Conservation (phyloP, 2,797 vertebrate genomes). For the Enteromius viviparus region DNA sequence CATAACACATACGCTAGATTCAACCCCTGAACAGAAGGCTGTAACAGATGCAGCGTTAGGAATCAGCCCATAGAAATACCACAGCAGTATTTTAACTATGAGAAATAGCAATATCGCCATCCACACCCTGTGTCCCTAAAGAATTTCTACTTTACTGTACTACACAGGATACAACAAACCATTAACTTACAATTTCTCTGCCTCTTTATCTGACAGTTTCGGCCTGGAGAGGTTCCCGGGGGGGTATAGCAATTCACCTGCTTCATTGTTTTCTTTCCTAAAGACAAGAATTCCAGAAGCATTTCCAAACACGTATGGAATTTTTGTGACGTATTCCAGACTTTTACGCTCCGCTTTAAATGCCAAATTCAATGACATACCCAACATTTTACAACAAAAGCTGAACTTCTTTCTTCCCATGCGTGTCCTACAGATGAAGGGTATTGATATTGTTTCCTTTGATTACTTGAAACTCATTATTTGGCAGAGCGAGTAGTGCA, state of each 20-base stretch:
- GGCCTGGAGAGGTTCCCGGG: not conserved
- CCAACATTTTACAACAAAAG: not conserved
- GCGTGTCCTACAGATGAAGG: conserved; percentile 1
- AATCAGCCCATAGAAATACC: conserved; percentile 29
- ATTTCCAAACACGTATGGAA: conserved; percentile 1
- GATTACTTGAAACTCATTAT: conserved; percentile 7
- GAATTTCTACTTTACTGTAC: conserved; percentile 17
- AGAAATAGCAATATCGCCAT: conserved; percentile 27
- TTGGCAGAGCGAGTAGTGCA: conserved; percentile 11
- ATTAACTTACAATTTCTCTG: not conserved
- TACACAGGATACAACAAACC: conserved; percentile 9
- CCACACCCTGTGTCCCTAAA: conserved; percentile 25
- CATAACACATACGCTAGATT: conserved; percentile 36
- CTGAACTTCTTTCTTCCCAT: not conserved
- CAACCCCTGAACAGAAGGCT: conserved; percentile 39
- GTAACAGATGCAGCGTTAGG: conserved; percentile 24
- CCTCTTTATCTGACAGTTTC: conserved; percentile 3
- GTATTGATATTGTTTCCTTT: conserved; percentile 29
- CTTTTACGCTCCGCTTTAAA: not conserved
- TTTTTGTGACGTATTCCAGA: not conserved
- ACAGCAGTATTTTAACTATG: conserved; percentile 7
- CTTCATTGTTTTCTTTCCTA: not conserved
- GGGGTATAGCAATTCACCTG: not conserved
- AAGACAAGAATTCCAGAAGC: not conserved
- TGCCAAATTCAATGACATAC: not conserved